Percentiles rank a stretch among this genome's conserved stretches.
Evolutionary conservation across 2,797 vertebrate genomes (phyloP).

Genomic region (Sparus aurata): DNA sequence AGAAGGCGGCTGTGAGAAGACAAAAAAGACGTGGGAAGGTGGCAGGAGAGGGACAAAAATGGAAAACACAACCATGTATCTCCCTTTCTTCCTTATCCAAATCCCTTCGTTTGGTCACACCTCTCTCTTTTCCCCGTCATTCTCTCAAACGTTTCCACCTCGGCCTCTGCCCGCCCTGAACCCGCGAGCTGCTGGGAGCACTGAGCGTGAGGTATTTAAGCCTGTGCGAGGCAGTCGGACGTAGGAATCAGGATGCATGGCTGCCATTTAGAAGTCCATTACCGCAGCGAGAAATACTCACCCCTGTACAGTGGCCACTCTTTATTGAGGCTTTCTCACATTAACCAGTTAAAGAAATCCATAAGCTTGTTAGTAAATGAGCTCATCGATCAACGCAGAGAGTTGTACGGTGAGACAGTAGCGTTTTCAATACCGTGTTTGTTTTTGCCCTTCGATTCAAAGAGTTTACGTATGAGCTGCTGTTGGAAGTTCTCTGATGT

Average conservation of each 20-base stretch:
- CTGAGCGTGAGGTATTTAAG: constrained; percentile 55
- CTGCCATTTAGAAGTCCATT: constrained; percentile 76
- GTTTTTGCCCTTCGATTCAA: not conserved
- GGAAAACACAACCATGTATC: constrained; percentile 16
- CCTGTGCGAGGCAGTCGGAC: constrained; percentile 32
- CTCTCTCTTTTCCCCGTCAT: constrained; percentile 12
- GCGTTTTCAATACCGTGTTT: constrained; percentile 23
- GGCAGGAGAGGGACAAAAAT: constrained; percentile 4
- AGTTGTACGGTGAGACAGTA: constrained; percentile 11
- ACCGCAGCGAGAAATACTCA: constrained; percentile 42
- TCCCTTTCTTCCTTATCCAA: constrained; percentile 20
- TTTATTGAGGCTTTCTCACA: constrained; percentile 38
- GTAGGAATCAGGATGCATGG: constrained; percentile 68
- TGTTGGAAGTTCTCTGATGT: not conserved
- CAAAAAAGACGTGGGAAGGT: constrained; percentile 7
- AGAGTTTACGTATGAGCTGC: constrained; percentile 5
- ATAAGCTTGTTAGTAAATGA: constrained; percentile 48
- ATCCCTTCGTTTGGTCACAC: constrained; percentile 23
- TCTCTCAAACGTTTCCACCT: constrained; percentile 27
- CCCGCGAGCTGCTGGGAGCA: constrained; percentile 41
- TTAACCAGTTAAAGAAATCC: constrained; percentile 53
- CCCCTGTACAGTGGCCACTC: constrained; percentile 36
- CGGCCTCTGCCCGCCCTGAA: constrained; percentile 7
- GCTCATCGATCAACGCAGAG: constrained; percentile 49
- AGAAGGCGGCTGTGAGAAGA: not conserved